These are phyloP conservation scores for Gambusia affinis DNA, from an alignment of 2,113 vertebrate genomes.

Conservation along the genomic window DNA sequence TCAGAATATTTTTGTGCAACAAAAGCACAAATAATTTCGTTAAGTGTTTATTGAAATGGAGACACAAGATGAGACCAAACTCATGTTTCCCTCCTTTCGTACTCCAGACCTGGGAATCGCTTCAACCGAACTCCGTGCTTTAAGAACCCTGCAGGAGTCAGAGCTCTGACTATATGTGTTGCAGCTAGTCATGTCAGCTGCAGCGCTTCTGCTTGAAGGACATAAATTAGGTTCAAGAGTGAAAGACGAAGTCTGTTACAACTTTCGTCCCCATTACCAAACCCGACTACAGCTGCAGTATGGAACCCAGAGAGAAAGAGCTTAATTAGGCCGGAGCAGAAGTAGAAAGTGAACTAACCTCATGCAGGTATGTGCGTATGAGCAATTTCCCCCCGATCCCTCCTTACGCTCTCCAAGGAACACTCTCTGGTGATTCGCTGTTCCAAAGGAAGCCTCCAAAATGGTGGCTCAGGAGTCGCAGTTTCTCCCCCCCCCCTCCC, in stretches of 20 bases:
- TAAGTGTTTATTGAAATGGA: neutral
- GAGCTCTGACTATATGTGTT: neutral
- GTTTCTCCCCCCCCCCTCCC: neutral
- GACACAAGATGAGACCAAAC: too few relatives aligned
- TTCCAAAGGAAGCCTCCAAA: conserved; percentile 73
- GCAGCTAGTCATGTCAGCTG: neutral
- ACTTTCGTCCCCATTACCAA: conserved; percentile 29
- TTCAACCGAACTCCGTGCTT: neutral
- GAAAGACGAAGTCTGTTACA: conserved; percentile 23
- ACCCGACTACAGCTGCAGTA: conserved; percentile 16
- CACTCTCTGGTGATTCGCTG: conserved; percentile 57
- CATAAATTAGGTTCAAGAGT: conserved; percentile 26
- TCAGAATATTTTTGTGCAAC: neutral
- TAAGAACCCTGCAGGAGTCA: neutral
- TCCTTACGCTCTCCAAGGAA: conserved; percentile 31
- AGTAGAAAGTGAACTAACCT: conserved; percentile 59
- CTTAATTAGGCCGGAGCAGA: conserved; percentile 49
- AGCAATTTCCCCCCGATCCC: conserved; percentile 25
- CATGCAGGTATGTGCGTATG: conserved; percentile 32
- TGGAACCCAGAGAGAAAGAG: conserved; percentile 7
- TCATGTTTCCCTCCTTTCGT: neutral
- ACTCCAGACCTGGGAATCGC: neutral
- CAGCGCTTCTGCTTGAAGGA: conserved; percentile 16
- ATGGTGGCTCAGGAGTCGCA: conserved; percentile 60
- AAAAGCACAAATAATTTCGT: neutral